Percentiles rank a stretch among this genome's conserved stretches.
phyloP scores from a whole-genome alignment of 2,797 vertebrate species.

The Pyrocephalus nanus region DNA sequence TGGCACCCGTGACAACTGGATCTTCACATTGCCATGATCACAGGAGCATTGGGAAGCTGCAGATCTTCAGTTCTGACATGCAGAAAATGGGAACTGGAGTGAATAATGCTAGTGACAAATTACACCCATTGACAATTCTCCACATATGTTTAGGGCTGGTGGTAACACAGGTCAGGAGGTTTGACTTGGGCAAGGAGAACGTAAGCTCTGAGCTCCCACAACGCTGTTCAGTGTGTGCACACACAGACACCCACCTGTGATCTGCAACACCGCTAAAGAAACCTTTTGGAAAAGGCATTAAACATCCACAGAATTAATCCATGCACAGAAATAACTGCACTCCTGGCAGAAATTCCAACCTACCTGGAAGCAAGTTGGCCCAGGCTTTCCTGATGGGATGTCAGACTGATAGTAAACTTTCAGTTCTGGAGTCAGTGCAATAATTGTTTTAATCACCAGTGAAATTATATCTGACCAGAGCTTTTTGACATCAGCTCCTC shows the following conservation, averaged over 20 bases:
- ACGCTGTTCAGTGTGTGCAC: neutral
- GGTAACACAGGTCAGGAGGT: neutral
- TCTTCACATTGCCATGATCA: neutral
- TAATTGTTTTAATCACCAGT: slow-evolving; percentile 94
- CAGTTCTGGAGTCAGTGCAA: slow-evolving; percentile 92
- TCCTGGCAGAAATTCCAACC: neutral
- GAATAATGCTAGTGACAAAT: neutral
- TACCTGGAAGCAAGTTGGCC: slow-evolving; percentile 97
- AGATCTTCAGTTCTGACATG: neutral
- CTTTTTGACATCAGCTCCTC: slow-evolving; percentile 91
- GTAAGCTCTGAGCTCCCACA: neutral
- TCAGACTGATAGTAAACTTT: slow-evolving; percentile 93
- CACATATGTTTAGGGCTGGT: neutral
- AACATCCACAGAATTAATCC: neutral
- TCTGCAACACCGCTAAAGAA: neutral
- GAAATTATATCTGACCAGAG: slow-evolving; percentile 97
- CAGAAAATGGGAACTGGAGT: neutral
- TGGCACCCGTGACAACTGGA: neutral
- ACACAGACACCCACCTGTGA: neutral
- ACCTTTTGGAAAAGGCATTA: neutral
- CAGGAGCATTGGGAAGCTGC: neutral
- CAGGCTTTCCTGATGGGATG: slow-evolving; percentile 91
- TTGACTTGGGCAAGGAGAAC: neutral
- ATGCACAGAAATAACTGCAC: neutral
- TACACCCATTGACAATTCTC: neutral